Base-by-base conservation (phyloP, 1,140 invertebrate genomes). In the Parapsyche elsis region DNA sequence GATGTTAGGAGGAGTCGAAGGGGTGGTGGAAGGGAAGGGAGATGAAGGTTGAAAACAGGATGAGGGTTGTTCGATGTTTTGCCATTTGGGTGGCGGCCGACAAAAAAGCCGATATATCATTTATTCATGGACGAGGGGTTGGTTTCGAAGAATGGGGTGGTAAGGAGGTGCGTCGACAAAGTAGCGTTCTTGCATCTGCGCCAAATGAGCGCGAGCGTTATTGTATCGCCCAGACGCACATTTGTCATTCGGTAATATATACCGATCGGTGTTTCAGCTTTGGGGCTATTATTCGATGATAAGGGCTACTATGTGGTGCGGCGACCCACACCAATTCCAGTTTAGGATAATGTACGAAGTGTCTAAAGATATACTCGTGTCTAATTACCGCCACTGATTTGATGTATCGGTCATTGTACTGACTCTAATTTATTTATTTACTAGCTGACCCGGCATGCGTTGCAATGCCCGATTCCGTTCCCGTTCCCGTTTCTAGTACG, bases 101-200 rank as follows among this genome's bases (percentile, higher is more conserved):
- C 73, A 75, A 75, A 75, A 75, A 75, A 23, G 5, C 24, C 57
- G 46, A 75, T 75, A 75, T 49, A 75, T 75, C 73, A 75, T 75
- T 75, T 75, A 75, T 75, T 75, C 73, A 75, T 75, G 67, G 14
- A 4, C 0, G 67, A 26, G 38, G 67, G 26, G 5, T 57, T 12
- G 2, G 53, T 14, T 5, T 57, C 4, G 9, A 19, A n/a, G 21
- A 12, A 19, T 4, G 19, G 61, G 9, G 19, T 57, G 53, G 53
- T 5, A 14, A 7, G 64, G 14, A 23, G 19, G 12, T 23, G 64
- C 14, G 53, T n/a, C 24, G 19, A 12, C 59, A 10, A 53, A 53
- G 12, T 53, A 7, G 57, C 64, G 64, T 67, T 67, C 64, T 67
- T 67, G 64, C 24, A 26, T 67, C 64, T 24, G 24, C 64, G 64